Evolutionary conservation across 2,888 invertebrate species (phyloP).

Genomic region (Drosophila koepferae): DNA sequence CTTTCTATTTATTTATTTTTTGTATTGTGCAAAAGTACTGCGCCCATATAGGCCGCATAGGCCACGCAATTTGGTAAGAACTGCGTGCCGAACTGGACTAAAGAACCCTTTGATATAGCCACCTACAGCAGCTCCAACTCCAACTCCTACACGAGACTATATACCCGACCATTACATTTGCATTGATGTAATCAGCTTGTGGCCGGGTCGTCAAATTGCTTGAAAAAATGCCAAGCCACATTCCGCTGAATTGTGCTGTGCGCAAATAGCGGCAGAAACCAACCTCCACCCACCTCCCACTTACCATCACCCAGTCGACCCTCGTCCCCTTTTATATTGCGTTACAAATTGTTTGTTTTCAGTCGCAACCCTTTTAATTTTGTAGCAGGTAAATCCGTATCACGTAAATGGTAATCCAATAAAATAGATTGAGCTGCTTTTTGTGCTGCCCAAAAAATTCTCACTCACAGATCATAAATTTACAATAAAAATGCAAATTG

Average conservation of each 20-base stretch:
- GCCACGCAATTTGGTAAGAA: slow-evolving; percentile 11
- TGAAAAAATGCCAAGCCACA: slow-evolving; percentile 54
- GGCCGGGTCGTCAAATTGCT: slow-evolving; percentile 70
- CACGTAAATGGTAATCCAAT: slow-evolving; percentile 37
- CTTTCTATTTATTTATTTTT: neutral
- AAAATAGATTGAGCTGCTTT: slow-evolving; percentile 31
- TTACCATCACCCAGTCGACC: neutral
- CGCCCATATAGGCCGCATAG: slow-evolving; percentile 36
- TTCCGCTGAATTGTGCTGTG: slow-evolving; percentile 63
- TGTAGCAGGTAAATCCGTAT: slow-evolving; percentile 47
- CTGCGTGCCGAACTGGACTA: neutral
- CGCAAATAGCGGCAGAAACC: neutral
- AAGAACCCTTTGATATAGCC: slow-evolving; percentile 24
- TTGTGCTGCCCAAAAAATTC: neutral
- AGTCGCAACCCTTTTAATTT: slow-evolving; percentile 56
- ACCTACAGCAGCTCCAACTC: neutral
- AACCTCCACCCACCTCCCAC: neutral
- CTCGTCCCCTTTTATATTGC: slow-evolving; percentile 40
- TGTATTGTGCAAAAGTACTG: slow-evolving; percentile 32
- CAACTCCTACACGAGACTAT: neutral
- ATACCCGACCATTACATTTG: slow-evolving; percentile 59
- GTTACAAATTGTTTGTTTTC: slow-evolving; percentile 56
- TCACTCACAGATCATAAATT: neutral
- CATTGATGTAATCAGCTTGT: slow-evolving; percentile 81
- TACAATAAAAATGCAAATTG: neutral